Base-by-base conservation (phyloP, 2,888 invertebrate species). In the Euproctis similis region DNA sequence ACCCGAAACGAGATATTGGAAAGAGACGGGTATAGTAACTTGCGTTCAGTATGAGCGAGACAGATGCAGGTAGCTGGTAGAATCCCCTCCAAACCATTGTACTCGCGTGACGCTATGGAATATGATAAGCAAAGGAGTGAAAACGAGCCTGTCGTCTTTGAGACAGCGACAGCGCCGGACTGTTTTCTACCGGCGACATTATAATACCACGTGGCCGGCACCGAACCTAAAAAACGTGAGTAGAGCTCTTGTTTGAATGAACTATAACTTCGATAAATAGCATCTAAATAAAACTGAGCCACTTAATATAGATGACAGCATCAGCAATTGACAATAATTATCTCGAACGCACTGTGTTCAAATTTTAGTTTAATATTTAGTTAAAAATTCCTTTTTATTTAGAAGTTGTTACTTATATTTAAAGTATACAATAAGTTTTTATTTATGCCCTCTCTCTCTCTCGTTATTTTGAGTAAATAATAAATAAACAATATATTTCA, bases 151-250 rank as follows among this genome's bases (percentile, higher is more conserved):
- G 81, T 82, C 77, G 78, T 70, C 70, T 70, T 64, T 56, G 50
- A 59, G 63, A 66, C 43, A 51, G 62, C 75, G 77, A 60, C 73
- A 73, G 73, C 64, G 59, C 43, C 63, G 70, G 73, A 66, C 62
- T 42, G 56, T 66, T 59, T 30, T 35, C 46, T 43, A 39, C 51
- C 59, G 53, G 50, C 43, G 39, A 36, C 26, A 24, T 26, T 41
- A 39, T 30, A 30, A 39, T 50, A 73, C 64, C 82, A 82, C 82
- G 82, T 82, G 82, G 76, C 65, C 67, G 72, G 63, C 58, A 42
- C 34, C 48, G 46, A 62, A 62, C 64, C 62, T 61, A 59, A 66
- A 69, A 65, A 57, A 47, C n/a, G 78, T 81, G 52, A 80, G 80
- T 78, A 53, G 30, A 45, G 35, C 30, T 42, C 31, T 31, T 31